A percentile compares a stretch with the other conserved stretches of the same genome.
phyloP scores from a whole-genome alignment of 2,888 invertebrate species.

The Mythimna albipuncta region DNA sequence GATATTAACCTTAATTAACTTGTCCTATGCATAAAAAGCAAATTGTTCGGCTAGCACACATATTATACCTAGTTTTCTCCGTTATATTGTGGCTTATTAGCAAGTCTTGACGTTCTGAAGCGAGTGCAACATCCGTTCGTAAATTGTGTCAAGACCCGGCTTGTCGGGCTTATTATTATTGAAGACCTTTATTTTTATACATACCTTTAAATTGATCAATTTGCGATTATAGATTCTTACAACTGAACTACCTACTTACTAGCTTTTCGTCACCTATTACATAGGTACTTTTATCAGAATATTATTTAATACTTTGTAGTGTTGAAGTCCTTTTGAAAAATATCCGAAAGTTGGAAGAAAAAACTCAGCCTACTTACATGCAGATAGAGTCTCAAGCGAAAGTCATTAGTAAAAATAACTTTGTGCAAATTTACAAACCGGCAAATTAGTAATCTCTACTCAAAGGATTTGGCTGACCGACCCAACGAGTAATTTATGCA shows the following conservation, averaged over 20 bases:
- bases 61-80: constrained; percentile 48
- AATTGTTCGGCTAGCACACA: constrained; percentile 44
- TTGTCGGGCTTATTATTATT: background rate
- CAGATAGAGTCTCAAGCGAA: constrained; percentile 40
- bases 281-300: no score
- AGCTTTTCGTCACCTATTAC: background rate
- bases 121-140: constrained; percentile 23
- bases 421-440: constrained; percentile 28
- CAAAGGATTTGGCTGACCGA: constrained; percentile 11
- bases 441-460: constrained; percentile 25
- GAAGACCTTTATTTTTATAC: background rate
- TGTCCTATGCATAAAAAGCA: constrained; percentile 56
- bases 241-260: background rate
- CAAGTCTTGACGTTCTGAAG: constrained; percentile 10
- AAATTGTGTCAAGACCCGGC: constrained; percentile 14
- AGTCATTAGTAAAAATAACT: constrained; percentile 50
- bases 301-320: background rate
- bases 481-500: constrained; percentile 10
- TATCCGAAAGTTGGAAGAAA: constrained; percentile 41
- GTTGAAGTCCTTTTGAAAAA: constrained; percentile 4
- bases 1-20: constrained; percentile 73
- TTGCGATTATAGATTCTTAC: background rate
- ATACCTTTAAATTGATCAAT: background rate
- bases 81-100: constrained; percentile 41
- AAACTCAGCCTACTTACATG: constrained; percentile 33